These are phyloP conservation scores for Nymphalis urticae DNA, from an alignment of 2,888 invertebrate genomes.

Conservation along the genomic window DNA sequence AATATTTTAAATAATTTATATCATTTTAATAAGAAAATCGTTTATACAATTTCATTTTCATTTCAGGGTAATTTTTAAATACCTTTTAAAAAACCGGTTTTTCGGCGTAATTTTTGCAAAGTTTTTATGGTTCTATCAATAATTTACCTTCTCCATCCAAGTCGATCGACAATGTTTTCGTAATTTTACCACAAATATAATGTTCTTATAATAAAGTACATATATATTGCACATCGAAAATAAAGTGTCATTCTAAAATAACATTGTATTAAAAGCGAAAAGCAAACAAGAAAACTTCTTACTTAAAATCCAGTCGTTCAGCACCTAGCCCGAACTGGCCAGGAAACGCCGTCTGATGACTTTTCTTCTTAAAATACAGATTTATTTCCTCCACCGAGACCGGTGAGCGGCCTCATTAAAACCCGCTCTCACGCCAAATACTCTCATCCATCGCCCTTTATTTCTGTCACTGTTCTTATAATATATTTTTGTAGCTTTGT, in stretches of 20 bases:
- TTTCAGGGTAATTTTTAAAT: too few species aligned
- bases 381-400: constrained; percentile 30
- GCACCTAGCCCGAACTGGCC: constrained; percentile 6
- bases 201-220: too few species aligned
- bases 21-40: too few species aligned
- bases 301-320: constrained; percentile 9
- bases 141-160: too few species aligned
- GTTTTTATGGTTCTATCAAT: too few species aligned
- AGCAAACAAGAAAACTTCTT: neutral
- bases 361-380: constrained; percentile 29
- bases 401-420: constrained; percentile 71
- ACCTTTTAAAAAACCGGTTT: too few species aligned
- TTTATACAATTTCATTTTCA: too few species aligned
- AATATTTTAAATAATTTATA: too few species aligned
- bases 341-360: constrained; percentile 29
- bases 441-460: constrained; percentile 56
- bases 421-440: constrained; percentile 57
- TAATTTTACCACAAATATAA: too few species aligned
- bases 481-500: constrained; percentile 42
- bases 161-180: too few species aligned
- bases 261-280: neutral
- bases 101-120: too few species aligned
- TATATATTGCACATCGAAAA: neutral
- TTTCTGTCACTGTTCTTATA: constrained; percentile 61
- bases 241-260: neutral